These are phyloP conservation scores for Enteromius paludinosus DNA, from an alignment of 2,797 vertebrate genomes.

Conservation along the genomic window DNA sequence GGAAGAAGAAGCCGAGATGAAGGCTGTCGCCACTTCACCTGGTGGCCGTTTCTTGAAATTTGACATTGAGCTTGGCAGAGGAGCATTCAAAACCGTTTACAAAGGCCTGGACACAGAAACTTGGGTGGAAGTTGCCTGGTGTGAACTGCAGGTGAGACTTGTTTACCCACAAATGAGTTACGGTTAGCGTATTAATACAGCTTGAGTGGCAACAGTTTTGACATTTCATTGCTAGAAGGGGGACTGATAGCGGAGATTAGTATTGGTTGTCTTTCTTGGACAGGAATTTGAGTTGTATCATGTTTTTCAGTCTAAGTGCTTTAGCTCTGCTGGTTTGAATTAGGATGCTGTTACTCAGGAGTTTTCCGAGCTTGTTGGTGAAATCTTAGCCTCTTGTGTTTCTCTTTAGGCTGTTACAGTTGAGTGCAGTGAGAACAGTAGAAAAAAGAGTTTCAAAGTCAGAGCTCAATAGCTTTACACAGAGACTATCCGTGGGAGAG, in stretches of 20 bases:
- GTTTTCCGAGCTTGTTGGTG: conserved; percentile 50
- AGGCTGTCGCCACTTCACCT: conserved; percentile 92
- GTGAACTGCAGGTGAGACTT: conserved; percentile 90
- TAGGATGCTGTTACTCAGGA: conserved; percentile 59
- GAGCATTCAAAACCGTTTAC: conserved; percentile 95
- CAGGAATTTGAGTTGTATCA: conserved; percentile 48
- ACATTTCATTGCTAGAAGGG: not conserved
- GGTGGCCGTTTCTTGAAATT: conserved; percentile 93
- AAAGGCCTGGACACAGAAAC: conserved; percentile 95
- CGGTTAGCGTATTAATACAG: not conserved
- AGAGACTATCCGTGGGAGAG: conserved; percentile 59
- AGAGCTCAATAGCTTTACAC: conserved; percentile 58
- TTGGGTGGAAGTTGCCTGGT: conserved; percentile 97
- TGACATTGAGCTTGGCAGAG: conserved; percentile 92
- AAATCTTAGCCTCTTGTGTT: conserved; percentile 66
- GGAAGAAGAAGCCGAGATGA: conserved; percentile 94
- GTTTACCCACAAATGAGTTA: conserved; percentile 27
- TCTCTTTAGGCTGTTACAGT: conserved; percentile 60
- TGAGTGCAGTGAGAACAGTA: conserved; percentile 53
- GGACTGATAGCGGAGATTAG: not conserved
- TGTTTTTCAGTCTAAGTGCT: conserved; percentile 54
- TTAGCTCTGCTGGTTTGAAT: conserved; percentile 52
- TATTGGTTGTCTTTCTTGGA: conserved; percentile 37
- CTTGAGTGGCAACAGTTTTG: conserved; percentile 7
- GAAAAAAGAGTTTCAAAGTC: conserved; percentile 65